Percentiles rank a stretch among this genome's conserved stretches.
These are phyloP conservation scores for Acipenser transmontanus DNA, from an alignment of 2,797 vertebrate species.

Conservation along the genomic window DNA sequence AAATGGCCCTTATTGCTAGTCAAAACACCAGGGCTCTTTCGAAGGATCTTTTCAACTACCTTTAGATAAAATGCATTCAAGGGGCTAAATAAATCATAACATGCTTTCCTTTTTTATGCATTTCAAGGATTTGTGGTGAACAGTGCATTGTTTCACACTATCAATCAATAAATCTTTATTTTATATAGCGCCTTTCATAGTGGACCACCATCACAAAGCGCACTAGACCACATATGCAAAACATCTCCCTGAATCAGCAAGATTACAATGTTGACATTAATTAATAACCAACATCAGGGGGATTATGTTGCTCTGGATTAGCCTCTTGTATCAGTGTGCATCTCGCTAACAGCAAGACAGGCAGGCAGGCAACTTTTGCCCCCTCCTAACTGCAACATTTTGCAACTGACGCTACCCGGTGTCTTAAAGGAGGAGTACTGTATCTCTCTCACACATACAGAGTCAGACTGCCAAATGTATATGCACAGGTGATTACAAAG, in stretches of 20 bases:
- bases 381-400: no score
- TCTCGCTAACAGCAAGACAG: constrained; percentile 40
- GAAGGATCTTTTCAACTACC: no score
- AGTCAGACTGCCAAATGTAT: no score
- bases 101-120: constrained; percentile 39
- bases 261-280: constrained; percentile 53
- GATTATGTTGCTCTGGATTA: constrained; percentile 54
- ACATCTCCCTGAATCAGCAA: constrained; percentile 42
- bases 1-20: no score
- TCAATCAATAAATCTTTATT: no score
- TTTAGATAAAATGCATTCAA: neutral
- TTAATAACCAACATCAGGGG: constrained; percentile 52
- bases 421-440: no score
- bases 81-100: constrained; percentile 21
- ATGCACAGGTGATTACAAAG: neutral
- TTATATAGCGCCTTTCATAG: no score
- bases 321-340: constrained; percentile 50
- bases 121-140: constrained; percentile 35
- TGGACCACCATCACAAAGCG: neutral
- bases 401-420: no score
- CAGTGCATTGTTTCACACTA: neutral
- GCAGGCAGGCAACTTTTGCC: constrained; percentile 5
- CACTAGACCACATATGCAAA: constrained; percentile 26
- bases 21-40: no score
- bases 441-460: no score